Evolutionary conservation across 2,113 vertebrate species (phyloP).

Genomic region (Turnix velox): DNA sequence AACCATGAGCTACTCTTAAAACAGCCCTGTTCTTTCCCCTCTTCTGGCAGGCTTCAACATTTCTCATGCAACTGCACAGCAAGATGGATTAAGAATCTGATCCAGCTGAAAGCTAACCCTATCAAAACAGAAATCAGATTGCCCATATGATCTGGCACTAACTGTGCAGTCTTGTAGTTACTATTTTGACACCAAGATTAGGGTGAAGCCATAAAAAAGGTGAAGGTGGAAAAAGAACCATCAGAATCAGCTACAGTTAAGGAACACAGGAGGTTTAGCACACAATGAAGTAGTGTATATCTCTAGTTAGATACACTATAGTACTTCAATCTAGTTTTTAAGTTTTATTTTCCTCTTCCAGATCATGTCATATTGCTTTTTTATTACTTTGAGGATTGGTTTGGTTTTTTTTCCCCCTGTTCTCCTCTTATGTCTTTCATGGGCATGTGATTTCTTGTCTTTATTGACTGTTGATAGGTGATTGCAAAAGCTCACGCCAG

Average conservation of each 20-base stretch:
- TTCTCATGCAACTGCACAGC: not conserved
- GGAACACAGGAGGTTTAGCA: not conserved
- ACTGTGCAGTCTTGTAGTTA: not conserved
- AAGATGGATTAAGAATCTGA: not conserved
- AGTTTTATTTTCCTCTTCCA: not conserved
- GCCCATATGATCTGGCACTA: not conserved
- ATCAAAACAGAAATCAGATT: not conserved
- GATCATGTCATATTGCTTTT: not conserved
- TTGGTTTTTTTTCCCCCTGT: not conserved
- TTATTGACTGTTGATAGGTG: not conserved
- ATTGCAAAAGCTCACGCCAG: not conserved
- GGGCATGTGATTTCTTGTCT: slow-evolving; percentile 25
- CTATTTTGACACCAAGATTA: not conserved
- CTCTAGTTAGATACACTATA: not conserved
- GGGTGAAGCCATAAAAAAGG: not conserved
- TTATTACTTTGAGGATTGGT: not conserved
- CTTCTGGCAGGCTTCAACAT: not conserved
- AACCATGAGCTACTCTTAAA: not conserved
- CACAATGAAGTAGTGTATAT: not conserved
- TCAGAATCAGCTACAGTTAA: not conserved
- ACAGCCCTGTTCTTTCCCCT: not conserved
- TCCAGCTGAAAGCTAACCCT: not conserved
- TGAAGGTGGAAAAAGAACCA: not conserved
- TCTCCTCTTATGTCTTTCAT: not conserved
- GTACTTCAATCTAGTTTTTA: not conserved